A percentile compares a stretch with the other conserved stretches of the same genome.
Evolutionary conservation across 1,140 invertebrate species (phyloP).

Genomic region (Phortica variegata): DNA sequence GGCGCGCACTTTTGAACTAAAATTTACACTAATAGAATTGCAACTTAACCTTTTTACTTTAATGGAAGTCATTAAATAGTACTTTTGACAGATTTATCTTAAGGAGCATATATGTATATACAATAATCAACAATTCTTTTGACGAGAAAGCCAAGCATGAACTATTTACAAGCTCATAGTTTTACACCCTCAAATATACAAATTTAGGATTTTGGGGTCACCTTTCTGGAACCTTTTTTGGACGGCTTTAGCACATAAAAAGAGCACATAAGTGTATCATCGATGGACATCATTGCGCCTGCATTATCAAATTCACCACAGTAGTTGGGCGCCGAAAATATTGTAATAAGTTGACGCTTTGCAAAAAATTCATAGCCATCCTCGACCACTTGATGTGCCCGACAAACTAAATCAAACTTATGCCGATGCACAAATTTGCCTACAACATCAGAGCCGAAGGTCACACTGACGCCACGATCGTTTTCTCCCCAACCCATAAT

Average conservation of each 20-base stretch:
- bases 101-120: too few relatives aligned
- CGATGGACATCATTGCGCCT: constrained; percentile 96
- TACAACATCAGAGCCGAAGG: constrained; percentile 89
- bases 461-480: constrained; percentile 92
- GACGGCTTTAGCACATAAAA: constrained; percentile 66
- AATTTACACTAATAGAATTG: too few relatives aligned
- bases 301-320: constrained; percentile 97
- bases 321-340: constrained; percentile 72
- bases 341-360: constrained; percentile 92
- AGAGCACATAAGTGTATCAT: constrained; percentile 98
- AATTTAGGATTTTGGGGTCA: too few relatives aligned
- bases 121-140: too few relatives aligned
- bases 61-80: too few relatives aligned
- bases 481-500: constrained; percentile 88
- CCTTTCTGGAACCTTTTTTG: constrained; percentile 75
- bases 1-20: too few relatives aligned
- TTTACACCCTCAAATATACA: too few relatives aligned
- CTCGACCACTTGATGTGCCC: constrained; percentile 96
- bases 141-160: too few relatives aligned
- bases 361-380: constrained; percentile 99
- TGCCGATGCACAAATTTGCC: constrained; percentile 91
- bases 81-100: too few relatives aligned
- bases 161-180: too few relatives aligned
- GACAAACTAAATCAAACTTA: constrained; percentile 91
- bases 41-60: too few relatives aligned